phyloP scores from a whole-genome alignment of 2,888 invertebrate genomes.

The Chouioia cunea region DNA sequence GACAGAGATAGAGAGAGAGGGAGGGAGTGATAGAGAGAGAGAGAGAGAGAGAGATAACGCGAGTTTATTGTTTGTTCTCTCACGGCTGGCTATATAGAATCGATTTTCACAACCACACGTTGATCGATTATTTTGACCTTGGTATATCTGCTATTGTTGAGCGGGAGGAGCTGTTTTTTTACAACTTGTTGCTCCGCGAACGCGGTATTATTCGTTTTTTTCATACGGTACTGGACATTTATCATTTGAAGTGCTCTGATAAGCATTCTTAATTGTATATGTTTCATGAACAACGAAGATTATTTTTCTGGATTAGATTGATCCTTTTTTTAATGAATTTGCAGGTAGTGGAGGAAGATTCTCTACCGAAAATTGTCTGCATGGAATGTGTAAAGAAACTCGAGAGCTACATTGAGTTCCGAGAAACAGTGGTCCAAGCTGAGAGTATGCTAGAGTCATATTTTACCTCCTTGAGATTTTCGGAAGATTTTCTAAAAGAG shows the following conservation, averaged over 20 bases:
- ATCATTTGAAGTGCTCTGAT: too few species aligned
- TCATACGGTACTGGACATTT: too few species aligned
- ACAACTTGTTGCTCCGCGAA: slow-evolving; percentile 24
- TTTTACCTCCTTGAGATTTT: slow-evolving; percentile 73
- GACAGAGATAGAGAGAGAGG: too few species aligned
- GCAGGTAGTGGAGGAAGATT: slow-evolving; percentile 75
- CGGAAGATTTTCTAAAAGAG: slow-evolving; percentile 75
- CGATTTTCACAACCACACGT: too few species aligned
- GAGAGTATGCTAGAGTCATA: slow-evolving; percentile 78
- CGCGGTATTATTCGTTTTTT: neutral
- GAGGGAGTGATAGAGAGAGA: too few species aligned
- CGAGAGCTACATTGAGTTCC: slow-evolving; percentile 75
- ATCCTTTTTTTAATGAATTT: slow-evolving; percentile 12
- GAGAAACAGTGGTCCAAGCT: slow-evolving; percentile 75
- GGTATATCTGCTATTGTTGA: too few species aligned
- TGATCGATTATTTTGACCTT: too few species aligned
- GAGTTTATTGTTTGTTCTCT: slow-evolving; percentile 44
- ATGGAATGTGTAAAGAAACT: slow-evolving; percentile 75
- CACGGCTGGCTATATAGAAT: neutral
- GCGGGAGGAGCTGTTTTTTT: neutral
- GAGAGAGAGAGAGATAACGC: too few species aligned
- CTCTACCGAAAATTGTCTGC: slow-evolving; percentile 78
- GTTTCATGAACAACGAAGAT: too few species aligned
- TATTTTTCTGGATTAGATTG: too few species aligned
- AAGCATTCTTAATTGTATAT: too few species aligned